Base-by-base conservation (phyloP, 2,113 vertebrate genomes). In the Pangasianodon hypophthalmus region DNA sequence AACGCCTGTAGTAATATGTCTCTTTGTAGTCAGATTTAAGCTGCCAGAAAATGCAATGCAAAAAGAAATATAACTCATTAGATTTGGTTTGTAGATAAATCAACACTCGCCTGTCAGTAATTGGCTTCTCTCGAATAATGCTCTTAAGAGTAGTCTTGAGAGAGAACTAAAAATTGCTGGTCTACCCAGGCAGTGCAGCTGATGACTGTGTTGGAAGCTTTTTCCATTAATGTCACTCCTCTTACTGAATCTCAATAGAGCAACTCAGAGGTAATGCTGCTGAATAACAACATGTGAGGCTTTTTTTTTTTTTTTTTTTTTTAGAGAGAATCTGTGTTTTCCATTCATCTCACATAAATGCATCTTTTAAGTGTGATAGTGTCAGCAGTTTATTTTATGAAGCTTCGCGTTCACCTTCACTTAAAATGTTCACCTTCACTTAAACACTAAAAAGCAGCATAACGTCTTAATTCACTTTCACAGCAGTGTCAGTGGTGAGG, bases 31-130 rank as follows among this genome's bases (percentile, higher is more conserved):
- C 86, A 92, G 89, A 79, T 93, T 93, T 91, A 88, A 87, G 88
- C 79, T 88, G 85, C 41, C 32, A 67, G 92, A 91, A 93, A 93
- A 90, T 89, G 91, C 92, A 89, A 90, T 89, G 64, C 56, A 84
- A 90, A 85, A 92, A 84, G 91, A 91, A 92, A 92, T 79, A 93
- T 82, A 93, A 94, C 93, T 92, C 92, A 93, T 95, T 93, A 92
- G 93, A 94, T 94, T 50, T 48, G 85, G 90, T 94, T 92, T 92
- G 88, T 86, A 92, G 94, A 95, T 94, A 90, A 93, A 95, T 96
- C 91, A 93, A 85, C 84, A 91, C 90, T 90, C n/a, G 83, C 91
- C 86, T 89, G 92, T 88, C 88, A 91, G 89, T 75, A 92, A 91
- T 88, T 89, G 75, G 90, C 86, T 94, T 93, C 88, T 92, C 87